Evolutionary conservation across 2,797 vertebrate species (phyloP), one percentile per base, ranked within the genome.

Genomic region (Phrynocephalus vlangalii): DNA sequence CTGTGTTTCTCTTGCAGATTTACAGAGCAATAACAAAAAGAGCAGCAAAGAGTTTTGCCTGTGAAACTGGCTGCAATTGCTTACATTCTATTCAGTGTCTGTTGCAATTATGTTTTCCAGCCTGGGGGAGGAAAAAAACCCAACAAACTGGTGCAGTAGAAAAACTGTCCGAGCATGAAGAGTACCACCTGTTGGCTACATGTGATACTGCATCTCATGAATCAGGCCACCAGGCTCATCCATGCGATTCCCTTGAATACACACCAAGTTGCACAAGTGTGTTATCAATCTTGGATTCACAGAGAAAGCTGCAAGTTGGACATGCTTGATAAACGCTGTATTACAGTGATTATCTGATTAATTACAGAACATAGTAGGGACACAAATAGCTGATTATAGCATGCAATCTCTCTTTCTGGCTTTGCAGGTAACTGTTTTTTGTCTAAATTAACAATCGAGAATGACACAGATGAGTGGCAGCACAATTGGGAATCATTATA

Each of bases 1-100:
- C 85, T 56, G 79, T 81, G 13, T 4, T 20, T 92, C 93, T 87
- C 50, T 44, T 91, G 92, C 60, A 90, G 67, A 86, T 28, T 82
- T 52, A 90, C 63, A 87, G n/a, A 90, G 82, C 0, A 5, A 20
- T 13, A 63, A 63, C 15, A 63, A 63, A 20, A 63, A 20, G 20
- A 66, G 92, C 93, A 60, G 0, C 1, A 5, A 70, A 81, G 89
- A 3, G 30, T n/a, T 84, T 81, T 91, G 78, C 56, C 48, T 79
- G 26, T 1, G 68, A 2, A 93, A 90, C 82, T 60, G 22, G 33
- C 28, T 9, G 56, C 70, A 67, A 6, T 26, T 77, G 78, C 48
- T 90, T 71, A 52, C 28, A 86, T 26, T 48, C 15, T 38, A 70
- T 2, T 1, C 86, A 87, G 60, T 86, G 82, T 44, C 33, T 73